These are phyloP conservation scores for Rhabdomys dilectus DNA, from an alignment of 2,113 vertebrate genomes.

Conservation along the genomic window DNA sequence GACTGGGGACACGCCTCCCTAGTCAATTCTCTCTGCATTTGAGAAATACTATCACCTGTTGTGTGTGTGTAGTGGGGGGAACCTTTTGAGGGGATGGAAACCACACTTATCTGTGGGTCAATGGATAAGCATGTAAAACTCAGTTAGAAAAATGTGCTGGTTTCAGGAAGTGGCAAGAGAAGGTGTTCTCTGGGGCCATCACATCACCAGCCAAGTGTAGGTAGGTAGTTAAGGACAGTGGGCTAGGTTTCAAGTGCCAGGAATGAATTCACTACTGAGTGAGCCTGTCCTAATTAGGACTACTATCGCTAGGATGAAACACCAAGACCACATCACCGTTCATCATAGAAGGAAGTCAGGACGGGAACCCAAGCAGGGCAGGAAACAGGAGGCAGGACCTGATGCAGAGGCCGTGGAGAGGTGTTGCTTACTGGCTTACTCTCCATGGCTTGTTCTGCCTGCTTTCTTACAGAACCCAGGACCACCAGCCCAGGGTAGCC, in stretches of 20 bases:
- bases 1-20: background rate
- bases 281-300: background rate
- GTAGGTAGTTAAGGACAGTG: background rate
- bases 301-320: background rate
- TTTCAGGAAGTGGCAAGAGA: no score
- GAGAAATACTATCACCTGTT: background rate
- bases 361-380: background rate
- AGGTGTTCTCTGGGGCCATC: background rate
- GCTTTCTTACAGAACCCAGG: background rate
- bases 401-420: background rate
- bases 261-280: background rate
- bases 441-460: background rate
- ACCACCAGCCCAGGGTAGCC: background rate
- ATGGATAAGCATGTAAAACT: background rate
- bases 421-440: background rate
- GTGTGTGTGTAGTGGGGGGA: background rate
- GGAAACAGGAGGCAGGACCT: background rate
- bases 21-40: background rate
- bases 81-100: background rate
- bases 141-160: background rate
- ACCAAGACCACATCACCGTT: background rate
- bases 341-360: background rate
- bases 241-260: background rate
- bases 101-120: background rate
- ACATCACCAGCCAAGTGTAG: background rate